Base-by-base conservation (phyloP, 2,797 vertebrate species). In the Rhinophrynus dorsalis region DNA sequence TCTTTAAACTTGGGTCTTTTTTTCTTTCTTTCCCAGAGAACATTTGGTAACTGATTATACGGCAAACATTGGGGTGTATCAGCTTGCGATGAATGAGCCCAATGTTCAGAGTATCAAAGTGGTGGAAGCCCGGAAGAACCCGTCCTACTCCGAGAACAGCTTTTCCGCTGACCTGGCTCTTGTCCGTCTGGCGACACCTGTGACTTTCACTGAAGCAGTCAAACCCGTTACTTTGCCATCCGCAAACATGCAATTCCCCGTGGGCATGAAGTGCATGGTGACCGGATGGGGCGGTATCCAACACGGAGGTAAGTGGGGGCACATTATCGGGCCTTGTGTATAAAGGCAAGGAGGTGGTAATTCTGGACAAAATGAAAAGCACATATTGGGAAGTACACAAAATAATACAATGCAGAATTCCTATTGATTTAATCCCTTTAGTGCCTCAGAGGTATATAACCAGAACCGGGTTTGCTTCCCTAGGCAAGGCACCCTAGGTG, bases 241-340 rank as follows among this genome's bases (percentile, higher is more conserved):
- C 0, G 17, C 56, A 6, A 30, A 11, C 6, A 30, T 67, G 5
- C 64, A 67, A 18, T 40, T 74, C 18, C 71, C 71, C 2, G 24
- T 33, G 4, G 64, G 64, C 13, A 30, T 48, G 29, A 23, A 6
- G 4, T 67, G 63, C 26, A 23, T 9, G 2, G 12, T 68, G 17
- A 48, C 57, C 3, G 71, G 71, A 15, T 74, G 71, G 71, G 71
- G 71, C 23, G 21, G 62, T 12, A 29, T 50, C 3, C 4, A 7
- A 0, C 32, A 21, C 6, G 44, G 51, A 35, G 54, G 73, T 67
- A 48, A 21, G n/a, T 30, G 29, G 29, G 29, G 29, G 9, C 4
- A 30, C 29, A 9, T 4, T 9, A n/a, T n/a, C n/a, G n/a, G n/a
- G n/a, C n/a, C n/a, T n/a, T n/a, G n/a, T n/a, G n/a, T n/a, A n/a